phyloP scores from a whole-genome alignment of 2,113 vertebrate genomes.

The Vidua macroura region DNA sequence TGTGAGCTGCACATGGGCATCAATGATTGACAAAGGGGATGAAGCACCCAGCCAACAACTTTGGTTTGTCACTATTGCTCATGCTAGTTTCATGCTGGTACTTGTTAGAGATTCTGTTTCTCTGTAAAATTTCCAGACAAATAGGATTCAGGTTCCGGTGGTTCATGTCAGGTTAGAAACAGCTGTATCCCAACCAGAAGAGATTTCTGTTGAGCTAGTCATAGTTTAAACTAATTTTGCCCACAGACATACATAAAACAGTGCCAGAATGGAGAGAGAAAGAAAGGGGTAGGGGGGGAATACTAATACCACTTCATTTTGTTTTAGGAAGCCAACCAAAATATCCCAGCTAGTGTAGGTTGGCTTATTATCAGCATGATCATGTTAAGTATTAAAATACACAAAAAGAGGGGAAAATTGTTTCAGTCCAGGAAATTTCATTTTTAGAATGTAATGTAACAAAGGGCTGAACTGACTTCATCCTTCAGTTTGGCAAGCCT shows the following conservation, averaged over 20 bases:
- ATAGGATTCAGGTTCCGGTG: neutral
- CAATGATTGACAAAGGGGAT: neutral
- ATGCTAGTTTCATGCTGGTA: neutral
- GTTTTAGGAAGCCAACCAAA: slow-evolving; percentile 39
- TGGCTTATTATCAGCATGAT: slow-evolving; percentile 27
- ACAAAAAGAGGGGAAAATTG: neutral
- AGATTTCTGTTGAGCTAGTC: slow-evolving; percentile 7
- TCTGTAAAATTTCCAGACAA: neutral
- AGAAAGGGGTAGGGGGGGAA: too few relatives aligned
- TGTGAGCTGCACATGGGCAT: neutral
- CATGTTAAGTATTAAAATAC: slow-evolving; percentile 28
- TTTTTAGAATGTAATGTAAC: slow-evolving; percentile 28
- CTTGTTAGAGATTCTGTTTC: neutral
- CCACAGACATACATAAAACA: neutral
- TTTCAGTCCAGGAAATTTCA: slow-evolving; percentile 25
- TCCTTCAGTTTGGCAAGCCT: slow-evolving; percentile 4
- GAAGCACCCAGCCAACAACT: neutral
- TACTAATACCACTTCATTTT: neutral
- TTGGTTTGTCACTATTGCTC: neutral
- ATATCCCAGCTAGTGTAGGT: slow-evolving; percentile 3
- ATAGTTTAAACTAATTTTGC: slow-evolving; percentile 20
- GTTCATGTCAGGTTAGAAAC: neutral
- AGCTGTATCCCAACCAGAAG: neutral
- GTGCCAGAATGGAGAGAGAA: slow-evolving; percentile 19
- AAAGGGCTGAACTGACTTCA: slow-evolving; percentile 6